These are phyloP conservation scores for Etheostoma spectabile DNA, from an alignment of 2,113 vertebrate species.

Conservation along the genomic window DNA sequence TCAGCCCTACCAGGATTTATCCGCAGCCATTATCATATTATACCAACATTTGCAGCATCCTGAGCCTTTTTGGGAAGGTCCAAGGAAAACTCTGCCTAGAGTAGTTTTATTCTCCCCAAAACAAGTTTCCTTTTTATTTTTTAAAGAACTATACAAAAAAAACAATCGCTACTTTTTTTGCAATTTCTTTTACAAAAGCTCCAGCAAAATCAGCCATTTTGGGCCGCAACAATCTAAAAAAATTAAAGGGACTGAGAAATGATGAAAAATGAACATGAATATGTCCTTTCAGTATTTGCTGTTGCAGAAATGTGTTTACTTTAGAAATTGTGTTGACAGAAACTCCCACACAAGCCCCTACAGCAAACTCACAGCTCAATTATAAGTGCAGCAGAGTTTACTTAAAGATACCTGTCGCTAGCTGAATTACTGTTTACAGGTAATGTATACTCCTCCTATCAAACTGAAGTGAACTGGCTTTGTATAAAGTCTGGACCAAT, in stretches of 20 bases:
- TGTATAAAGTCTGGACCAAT: slow-evolving; percentile 43
- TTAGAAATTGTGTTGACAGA: slow-evolving; percentile 74
- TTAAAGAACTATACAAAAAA: too few relatives aligned
- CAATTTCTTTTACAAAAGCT: too few relatives aligned
- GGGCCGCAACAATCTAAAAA: too few relatives aligned
- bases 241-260: not conserved
- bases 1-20: too few relatives aligned
- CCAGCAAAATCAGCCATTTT: too few relatives aligned
- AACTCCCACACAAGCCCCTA: slow-evolving; percentile 68
- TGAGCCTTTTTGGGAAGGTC: too few relatives aligned
- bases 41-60: too few relatives aligned
- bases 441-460: slow-evolving; percentile 55
- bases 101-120: too few relatives aligned
- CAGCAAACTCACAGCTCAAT: slow-evolving; percentile 65
- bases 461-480: slow-evolving; percentile 30
- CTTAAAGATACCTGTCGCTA: slow-evolving; percentile 44
- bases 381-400: slow-evolving; percentile 44
- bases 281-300: slow-evolving; percentile 64
- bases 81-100: too few relatives aligned
- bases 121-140: too few relatives aligned
- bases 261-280: slow-evolving; percentile 62
- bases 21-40: too few relatives aligned
- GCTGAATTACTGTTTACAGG: slow-evolving; percentile 45
- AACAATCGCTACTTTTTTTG: too few relatives aligned
- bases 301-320: slow-evolving; percentile 71